A percentile compares a stretch with the other conserved stretches of the same genome.
These are phyloP conservation scores for Pterocles burchelli DNA, from an alignment of 2,113 vertebrate species.

Conservation along the genomic window DNA sequence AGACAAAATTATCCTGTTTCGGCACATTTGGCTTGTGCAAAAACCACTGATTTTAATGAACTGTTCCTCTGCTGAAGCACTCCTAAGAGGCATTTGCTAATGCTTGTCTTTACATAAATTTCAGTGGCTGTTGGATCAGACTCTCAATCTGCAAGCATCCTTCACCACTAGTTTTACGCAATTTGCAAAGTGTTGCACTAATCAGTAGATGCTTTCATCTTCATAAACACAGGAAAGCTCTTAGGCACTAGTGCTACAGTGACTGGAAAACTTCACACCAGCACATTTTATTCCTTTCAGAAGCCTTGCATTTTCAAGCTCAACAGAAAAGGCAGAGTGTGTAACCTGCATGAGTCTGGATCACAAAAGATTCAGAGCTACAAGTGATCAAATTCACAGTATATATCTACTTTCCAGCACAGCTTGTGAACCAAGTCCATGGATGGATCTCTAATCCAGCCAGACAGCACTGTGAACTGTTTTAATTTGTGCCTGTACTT, in stretches of 20 bases:
- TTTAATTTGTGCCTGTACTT: neutral
- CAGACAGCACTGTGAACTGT: neutral
- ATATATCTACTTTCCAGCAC: neutral
- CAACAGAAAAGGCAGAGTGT: neutral
- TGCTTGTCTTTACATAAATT: neutral
- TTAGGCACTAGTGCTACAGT: neutral
- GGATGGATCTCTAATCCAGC: neutral
- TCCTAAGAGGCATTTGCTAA: slow-evolving; percentile 3
- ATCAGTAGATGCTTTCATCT: slow-evolving; percentile 43
- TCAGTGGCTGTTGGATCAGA: neutral
- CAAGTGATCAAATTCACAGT: neutral
- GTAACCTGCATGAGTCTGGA: neutral
- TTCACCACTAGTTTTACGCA: slow-evolving; percentile 17
- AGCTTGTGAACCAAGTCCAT: neutral
- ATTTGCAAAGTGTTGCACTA: slow-evolving; percentile 9
- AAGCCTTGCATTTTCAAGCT: neutral
- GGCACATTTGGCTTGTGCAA: neutral
- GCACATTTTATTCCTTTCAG: neutral
- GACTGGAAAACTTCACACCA: neutral
- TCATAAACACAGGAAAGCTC: slow-evolving; percentile 18
- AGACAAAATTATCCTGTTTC: neutral
- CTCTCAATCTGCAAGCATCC: neutral
- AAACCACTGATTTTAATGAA: slow-evolving; percentile 4
- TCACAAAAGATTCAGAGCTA: neutral
- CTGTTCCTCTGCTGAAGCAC: slow-evolving; percentile 5